Conservation (phyloP, 2,113 vertebrate genomes). For the Entomyzon cyanotis region DNA sequence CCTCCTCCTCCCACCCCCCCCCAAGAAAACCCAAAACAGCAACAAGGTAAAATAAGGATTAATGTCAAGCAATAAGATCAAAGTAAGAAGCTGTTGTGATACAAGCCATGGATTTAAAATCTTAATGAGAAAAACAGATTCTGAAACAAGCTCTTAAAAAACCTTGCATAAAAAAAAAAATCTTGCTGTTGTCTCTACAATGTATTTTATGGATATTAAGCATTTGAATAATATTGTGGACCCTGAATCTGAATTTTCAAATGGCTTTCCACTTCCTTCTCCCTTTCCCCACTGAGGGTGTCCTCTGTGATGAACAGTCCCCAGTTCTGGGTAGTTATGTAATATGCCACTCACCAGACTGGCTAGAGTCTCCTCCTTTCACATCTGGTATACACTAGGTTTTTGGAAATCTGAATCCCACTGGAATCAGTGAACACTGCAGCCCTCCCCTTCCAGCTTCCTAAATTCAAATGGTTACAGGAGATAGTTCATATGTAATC, state of each 20-base stretch:
- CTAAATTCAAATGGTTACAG: neutral
- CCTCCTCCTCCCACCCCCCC: too few species aligned
- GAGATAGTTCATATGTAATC: neutral
- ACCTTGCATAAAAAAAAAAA: too few species aligned
- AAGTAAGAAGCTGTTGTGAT: too few species aligned
- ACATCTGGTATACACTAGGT: neutral
- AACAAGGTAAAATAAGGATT: too few species aligned
- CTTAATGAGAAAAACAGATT: too few species aligned
- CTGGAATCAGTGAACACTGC: neutral
- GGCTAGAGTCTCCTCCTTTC: neutral
- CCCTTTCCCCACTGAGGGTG: neutral
- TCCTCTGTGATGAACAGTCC: neutral
- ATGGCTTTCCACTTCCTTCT: neutral
- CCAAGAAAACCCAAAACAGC: too few species aligned
- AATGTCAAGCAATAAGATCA: too few species aligned
- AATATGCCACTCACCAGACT: neutral
- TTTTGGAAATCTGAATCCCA: neutral
- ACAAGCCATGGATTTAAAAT: too few species aligned
- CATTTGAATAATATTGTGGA: neutral
- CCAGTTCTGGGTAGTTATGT: neutral
- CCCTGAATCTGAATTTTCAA: neutral
- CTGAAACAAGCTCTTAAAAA: too few species aligned
- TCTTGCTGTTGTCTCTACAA: too few species aligned
- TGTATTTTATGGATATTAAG: neutral
- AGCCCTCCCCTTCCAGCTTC: neutral